phyloP scores from a whole-genome alignment of 2,797 vertebrate genomes.

The Typhlichthys eigenmanni region DNA sequence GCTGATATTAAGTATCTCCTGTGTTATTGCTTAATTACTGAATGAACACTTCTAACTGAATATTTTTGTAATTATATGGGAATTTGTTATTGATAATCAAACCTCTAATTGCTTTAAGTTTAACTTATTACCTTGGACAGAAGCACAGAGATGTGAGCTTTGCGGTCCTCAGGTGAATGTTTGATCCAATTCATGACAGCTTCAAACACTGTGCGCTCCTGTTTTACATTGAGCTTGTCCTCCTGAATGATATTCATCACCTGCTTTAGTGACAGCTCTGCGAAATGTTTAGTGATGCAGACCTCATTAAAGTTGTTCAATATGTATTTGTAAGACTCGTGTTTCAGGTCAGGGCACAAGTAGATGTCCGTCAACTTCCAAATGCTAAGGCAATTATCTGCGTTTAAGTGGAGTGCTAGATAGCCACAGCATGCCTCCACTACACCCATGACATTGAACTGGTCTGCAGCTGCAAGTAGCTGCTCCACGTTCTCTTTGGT shows the following conservation, averaged over 20 bases:
- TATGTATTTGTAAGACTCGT: conserved; percentile 73
- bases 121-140: conserved; percentile 7
- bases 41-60: too few relatives aligned
- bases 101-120: too few relatives aligned
- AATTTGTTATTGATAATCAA: too few relatives aligned
- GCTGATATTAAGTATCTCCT: too few relatives aligned
- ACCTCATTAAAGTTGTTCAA: conserved; percentile 79
- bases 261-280: conserved; percentile 52
- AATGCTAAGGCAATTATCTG: conserved; percentile 82
- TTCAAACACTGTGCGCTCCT: conserved; percentile 57
- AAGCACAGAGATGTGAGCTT: conserved; percentile 11
- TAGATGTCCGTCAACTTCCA: conserved; percentile 70
- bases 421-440: conserved; percentile 75
- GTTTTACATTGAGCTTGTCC: conserved; percentile 78
- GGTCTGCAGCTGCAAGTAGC: conserved; percentile 76
- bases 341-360: conserved; percentile 59
- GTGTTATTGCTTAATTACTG: too few relatives aligned
- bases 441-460: conserved; percentile 73
- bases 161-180: conserved; percentile 15
- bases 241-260: conserved; percentile 72
- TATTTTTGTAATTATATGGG: too few relatives aligned
- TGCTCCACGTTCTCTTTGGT: conserved; percentile 44
- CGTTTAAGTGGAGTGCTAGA: conserved; percentile 69
- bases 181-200: conserved; percentile 44
- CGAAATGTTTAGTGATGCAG: conserved; percentile 69